Evolutionary conservation across 2,888 invertebrate species (phyloP).

Genomic region (Diogma glabrata): DNA sequence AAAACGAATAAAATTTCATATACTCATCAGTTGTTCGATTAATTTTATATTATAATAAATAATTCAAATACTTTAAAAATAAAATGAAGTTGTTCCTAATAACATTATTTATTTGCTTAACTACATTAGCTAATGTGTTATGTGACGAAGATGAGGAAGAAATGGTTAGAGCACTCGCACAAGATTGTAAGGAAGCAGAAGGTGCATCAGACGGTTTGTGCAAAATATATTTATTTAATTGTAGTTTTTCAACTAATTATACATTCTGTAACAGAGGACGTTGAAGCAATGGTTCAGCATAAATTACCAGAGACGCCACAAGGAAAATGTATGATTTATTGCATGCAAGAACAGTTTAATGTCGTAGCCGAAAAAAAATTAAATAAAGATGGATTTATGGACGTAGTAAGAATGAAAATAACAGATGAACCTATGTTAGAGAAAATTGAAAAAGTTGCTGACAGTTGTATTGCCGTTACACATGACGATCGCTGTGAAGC

Average conservation of each 20-base stretch:
- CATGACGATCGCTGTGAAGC: not conserved
- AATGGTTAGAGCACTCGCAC: not conserved
- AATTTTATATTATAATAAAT: no score
- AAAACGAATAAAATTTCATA: no score
- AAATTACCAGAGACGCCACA: not conserved
- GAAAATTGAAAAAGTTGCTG: not conserved
- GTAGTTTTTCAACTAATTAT: not conserved
- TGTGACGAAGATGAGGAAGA: not conserved
- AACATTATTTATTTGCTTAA: no score
- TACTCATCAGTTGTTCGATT: no score
- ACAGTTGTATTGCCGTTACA: not conserved
- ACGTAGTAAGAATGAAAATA: not conserved
- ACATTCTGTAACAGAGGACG: not conserved
- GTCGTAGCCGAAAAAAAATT: not conserved
- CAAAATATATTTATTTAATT: not conserved
- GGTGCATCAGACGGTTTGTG: not conserved
- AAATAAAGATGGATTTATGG: not conserved
- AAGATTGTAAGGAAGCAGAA: conserved; percentile 6
- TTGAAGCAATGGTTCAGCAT: not conserved
- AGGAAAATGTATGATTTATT: not conserved
- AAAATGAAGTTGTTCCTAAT: no score
- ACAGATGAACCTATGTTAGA: not conserved
- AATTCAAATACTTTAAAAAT: no score
- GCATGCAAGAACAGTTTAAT: conserved; percentile 5
- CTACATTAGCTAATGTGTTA: no score